phyloP scores from a whole-genome alignment of 2,113 vertebrate genomes.

The Buteo buteo region DNA sequence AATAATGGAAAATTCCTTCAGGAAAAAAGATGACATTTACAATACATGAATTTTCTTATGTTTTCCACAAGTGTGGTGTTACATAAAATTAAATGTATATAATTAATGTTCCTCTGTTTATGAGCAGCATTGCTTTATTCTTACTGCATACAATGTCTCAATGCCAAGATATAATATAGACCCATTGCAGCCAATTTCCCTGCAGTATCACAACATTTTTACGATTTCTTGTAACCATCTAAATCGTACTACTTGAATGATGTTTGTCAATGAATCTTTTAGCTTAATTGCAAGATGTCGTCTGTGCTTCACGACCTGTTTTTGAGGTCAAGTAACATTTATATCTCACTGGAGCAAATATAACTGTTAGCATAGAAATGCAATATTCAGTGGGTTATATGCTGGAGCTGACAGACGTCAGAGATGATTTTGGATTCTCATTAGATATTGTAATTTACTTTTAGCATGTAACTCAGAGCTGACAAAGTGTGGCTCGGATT shows the following conservation, averaged over 20 bases:
- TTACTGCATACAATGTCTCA: background rate
- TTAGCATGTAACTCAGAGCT: background rate
- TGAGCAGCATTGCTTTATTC: background rate
- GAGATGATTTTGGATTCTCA: background rate
- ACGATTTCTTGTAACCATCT: conserved; percentile 44
- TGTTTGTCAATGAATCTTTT: conserved; percentile 49
- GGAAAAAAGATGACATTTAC: background rate
- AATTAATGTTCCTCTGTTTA: conserved; percentile 49
- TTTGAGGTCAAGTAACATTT: conserved; percentile 34
- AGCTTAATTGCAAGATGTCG: conserved; percentile 40
- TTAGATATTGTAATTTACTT: background rate
- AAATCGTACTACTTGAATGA: background rate
- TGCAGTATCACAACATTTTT: conserved; percentile 16
- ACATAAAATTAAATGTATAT: conserved; percentile 48
- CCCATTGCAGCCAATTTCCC: conserved; percentile 28
- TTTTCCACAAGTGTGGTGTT: conserved; percentile 10
- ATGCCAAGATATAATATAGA: conserved; percentile 15
- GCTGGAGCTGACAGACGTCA: background rate
- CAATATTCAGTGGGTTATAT: background rate
- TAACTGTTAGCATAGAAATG: background rate
- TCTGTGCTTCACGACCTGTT: background rate
- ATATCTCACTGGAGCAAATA: background rate
- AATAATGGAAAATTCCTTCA: conserved; percentile 23
- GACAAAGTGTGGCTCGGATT: background rate
- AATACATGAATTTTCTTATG: background rate